Evolutionary conservation across 2,888 invertebrate species (phyloP).

Genomic region (Coremacera marginata): DNA sequence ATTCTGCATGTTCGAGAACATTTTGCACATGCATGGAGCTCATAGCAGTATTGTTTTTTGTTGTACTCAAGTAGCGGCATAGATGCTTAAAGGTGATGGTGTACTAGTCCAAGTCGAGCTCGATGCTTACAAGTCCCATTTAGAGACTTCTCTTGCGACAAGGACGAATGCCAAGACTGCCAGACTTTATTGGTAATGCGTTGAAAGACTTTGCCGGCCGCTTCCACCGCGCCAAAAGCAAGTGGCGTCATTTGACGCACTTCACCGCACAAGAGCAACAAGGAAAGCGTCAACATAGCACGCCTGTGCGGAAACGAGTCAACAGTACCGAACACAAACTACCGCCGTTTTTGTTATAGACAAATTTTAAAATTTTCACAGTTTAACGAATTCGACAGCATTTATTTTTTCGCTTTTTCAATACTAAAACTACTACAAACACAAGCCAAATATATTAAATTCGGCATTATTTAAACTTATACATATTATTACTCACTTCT

Average conservation of each 20-base stretch:
- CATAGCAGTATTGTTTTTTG: neutral
- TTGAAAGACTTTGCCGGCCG: conserved; percentile 22
- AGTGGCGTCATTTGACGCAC: conserved; percentile 27
- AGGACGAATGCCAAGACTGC: neutral
- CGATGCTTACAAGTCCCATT: too few species aligned
- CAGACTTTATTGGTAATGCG: neutral
- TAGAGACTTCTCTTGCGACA: neutral
- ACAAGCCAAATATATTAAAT: neutral
- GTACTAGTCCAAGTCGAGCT: too few species aligned
- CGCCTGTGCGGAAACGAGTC: conserved; percentile 54
- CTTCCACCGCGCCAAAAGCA: conserved; percentile 33
- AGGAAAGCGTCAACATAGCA: conserved; percentile 10
- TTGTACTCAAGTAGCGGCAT: neutral
- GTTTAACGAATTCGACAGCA: conserved; percentile 47
- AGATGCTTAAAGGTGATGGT: too few species aligned
- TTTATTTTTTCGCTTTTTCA: neutral
- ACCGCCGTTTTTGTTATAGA: conserved; percentile 54
- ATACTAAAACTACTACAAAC: neutral
- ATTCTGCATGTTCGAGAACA: neutral
- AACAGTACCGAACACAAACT: conserved; percentile 45
- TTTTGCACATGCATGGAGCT: neutral
- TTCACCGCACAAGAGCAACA: conserved; percentile 12
- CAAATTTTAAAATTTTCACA: conserved; percentile 62
- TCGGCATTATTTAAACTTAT: conserved; percentile 40
- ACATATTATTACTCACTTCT: conserved; percentile 65